These are phyloP conservation scores for Conus betulinus DNA, from an alignment of 1,140 invertebrate genomes.

Conservation along the genomic window DNA sequence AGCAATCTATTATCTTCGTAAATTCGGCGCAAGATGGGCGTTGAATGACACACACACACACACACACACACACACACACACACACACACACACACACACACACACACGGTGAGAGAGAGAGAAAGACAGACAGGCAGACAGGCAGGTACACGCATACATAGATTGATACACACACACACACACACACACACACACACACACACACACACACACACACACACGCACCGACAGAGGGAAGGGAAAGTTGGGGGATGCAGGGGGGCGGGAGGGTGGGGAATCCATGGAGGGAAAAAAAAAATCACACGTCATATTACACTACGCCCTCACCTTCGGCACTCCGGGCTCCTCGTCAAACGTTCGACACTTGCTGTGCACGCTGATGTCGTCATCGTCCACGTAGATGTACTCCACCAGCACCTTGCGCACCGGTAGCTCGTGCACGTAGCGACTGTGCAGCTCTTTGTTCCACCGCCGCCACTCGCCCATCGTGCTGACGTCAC, in stretches of 20 bases:
- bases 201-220: neutral
- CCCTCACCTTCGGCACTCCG: slow-evolving; percentile 31
- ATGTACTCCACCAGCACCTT: slow-evolving; percentile 45
- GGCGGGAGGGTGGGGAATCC: too few species aligned
- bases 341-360: slow-evolving; percentile 33
- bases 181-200: slow-evolving; percentile 21
- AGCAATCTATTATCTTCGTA: too few species aligned
- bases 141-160: neutral
- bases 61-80: neutral
- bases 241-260: too few species aligned
- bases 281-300: too few species aligned
- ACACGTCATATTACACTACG: too few species aligned
- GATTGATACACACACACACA: slow-evolving; percentile 1
- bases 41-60: neutral
- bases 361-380: slow-evolving; percentile 42
- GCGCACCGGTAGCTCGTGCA: slow-evolving; percentile 30
- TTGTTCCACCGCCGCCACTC: slow-evolving; percentile 30
- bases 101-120: too few species aligned
- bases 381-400: slow-evolving; percentile 43
- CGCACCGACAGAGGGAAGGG: neutral
- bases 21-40: too few species aligned
- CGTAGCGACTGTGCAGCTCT: slow-evolving; percentile 26
- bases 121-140: too few species aligned
- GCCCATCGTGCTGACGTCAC: neutral
- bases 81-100: slow-evolving; percentile 5